Evolutionary conservation across 2,113 vertebrate genomes (phyloP).

Genomic region (Gymnarchus niloticus): DNA sequence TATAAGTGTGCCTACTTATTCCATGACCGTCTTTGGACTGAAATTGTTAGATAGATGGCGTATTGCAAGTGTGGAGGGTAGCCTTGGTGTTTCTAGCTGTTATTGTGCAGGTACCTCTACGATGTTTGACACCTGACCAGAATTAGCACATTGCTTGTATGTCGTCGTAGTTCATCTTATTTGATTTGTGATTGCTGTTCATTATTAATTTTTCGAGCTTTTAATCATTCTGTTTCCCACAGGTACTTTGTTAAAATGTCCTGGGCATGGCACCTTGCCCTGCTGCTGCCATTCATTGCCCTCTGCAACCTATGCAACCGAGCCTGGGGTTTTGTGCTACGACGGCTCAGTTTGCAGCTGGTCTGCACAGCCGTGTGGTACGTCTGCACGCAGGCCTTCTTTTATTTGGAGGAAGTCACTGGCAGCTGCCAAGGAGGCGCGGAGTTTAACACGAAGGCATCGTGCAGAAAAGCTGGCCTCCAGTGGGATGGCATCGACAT

Average conservation of each 20-base stretch:
- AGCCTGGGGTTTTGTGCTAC: constrained; percentile 52
- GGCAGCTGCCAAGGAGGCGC: constrained; percentile 65
- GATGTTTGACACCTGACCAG: not conserved
- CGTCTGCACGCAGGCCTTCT: constrained; percentile 68
- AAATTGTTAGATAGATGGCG: not conserved
- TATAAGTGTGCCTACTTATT: not conserved
- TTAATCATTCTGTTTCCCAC: constrained; percentile 31
- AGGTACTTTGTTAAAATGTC: constrained; percentile 95
- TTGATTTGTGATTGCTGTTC: not conserved
- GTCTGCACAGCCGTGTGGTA: constrained; percentile 85
- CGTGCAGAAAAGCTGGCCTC: constrained; percentile 67
- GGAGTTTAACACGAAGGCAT: constrained; percentile 54
- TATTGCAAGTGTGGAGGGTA: not conserved
- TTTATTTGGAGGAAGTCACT: constrained; percentile 73
- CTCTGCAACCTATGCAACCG: constrained; percentile 64
- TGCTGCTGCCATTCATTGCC: constrained; percentile 84
- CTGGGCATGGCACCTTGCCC: constrained; percentile 87
- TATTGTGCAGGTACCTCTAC: not conserved
- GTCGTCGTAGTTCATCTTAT: not conserved
- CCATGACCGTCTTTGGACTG: not conserved
- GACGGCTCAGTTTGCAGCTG: constrained; percentile 64
- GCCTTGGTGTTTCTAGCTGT: not conserved
- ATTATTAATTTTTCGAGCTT: not conserved
- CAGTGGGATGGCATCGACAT: constrained; percentile 85
- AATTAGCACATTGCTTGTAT: not conserved